Evolutionary conservation across 1,140 invertebrate species (phyloP).

Genomic region (Drosophila seguyi): DNA sequence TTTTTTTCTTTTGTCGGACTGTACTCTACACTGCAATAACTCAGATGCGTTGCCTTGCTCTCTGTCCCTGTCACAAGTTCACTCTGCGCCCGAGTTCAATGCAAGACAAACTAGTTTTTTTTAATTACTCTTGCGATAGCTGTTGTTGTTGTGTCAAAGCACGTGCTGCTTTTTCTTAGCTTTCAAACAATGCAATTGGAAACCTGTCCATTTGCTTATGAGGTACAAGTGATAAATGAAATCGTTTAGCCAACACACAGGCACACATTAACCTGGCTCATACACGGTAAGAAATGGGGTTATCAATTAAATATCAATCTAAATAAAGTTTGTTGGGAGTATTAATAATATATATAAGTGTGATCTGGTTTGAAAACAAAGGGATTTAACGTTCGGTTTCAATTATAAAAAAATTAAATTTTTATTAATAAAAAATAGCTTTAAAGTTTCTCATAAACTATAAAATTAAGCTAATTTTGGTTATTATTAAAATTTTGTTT

Average conservation of each 20-base stretch:
- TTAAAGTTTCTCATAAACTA: too few species aligned
- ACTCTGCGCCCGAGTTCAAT: slow-evolving; percentile 56
- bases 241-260: slow-evolving; percentile 58
- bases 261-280: slow-evolving; percentile 11
- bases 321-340: not conserved
- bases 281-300: slow-evolving; percentile 1
- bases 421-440: too few species aligned
- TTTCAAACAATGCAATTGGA: slow-evolving; percentile 65
- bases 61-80: slow-evolving; percentile 34
- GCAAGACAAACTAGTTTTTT: slow-evolving; percentile 63
- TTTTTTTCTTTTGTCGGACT: slow-evolving; percentile 22
- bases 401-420: too few species aligned
- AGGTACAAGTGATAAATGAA: slow-evolving; percentile 49
- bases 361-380: too few species aligned
- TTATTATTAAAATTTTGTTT: too few species aligned
- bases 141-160: slow-evolving; percentile 22
- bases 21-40: slow-evolving; percentile 23
- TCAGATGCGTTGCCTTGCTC: slow-evolving; percentile 33
- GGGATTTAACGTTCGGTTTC: too few species aligned
- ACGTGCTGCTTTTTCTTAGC: slow-evolving; percentile 40
- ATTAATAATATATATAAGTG: too few species aligned
- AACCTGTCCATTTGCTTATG: slow-evolving; percentile 52
- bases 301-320: not conserved
- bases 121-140: slow-evolving; percentile 1
- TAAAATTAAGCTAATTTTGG: too few species aligned